phyloP scores from a whole-genome alignment of 2,797 vertebrate species.

The Natrix natrix region DNA sequence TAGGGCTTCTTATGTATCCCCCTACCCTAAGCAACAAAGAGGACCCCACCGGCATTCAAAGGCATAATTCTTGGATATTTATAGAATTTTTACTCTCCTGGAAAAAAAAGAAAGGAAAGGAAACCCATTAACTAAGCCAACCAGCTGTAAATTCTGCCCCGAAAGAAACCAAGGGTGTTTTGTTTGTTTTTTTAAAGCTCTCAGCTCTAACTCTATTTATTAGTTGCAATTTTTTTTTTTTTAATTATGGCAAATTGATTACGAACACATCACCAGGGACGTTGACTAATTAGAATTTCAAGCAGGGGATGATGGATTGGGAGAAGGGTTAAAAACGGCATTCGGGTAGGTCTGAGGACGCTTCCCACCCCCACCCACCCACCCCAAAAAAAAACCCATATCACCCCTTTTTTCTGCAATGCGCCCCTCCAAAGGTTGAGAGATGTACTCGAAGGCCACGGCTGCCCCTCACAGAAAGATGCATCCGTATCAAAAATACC shows the following conservation, averaged over 20 bases:
- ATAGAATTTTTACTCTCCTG: fast-evolving
- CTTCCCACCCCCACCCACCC: background rate
- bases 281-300: slow-evolving; percentile 66
- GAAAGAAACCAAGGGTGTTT: background rate
- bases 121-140: fast-evolving
- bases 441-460: background rate
- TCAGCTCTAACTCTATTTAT: slow-evolving; percentile 57
- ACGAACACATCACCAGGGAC: slow-evolving; percentile 61
- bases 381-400: background rate
- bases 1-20: background rate
- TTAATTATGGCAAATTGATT: slow-evolving; percentile 65
- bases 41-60: background rate
- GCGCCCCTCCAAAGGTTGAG: background rate
- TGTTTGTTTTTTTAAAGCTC: background rate
- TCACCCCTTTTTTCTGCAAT: background rate
- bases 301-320: slow-evolving; percentile 53
- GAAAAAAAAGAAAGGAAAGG: background rate
- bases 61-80: background rate
- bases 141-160: fast-evolving
- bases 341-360: background rate
- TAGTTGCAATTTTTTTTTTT: slow-evolving; percentile 48
- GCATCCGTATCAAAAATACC: too few species aligned
- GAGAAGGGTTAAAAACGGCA: background rate
- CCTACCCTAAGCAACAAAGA: background rate
- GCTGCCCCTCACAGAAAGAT: too few species aligned